Conservation (phyloP, 2,797 vertebrate species). For the Paguma larvata region DNA sequence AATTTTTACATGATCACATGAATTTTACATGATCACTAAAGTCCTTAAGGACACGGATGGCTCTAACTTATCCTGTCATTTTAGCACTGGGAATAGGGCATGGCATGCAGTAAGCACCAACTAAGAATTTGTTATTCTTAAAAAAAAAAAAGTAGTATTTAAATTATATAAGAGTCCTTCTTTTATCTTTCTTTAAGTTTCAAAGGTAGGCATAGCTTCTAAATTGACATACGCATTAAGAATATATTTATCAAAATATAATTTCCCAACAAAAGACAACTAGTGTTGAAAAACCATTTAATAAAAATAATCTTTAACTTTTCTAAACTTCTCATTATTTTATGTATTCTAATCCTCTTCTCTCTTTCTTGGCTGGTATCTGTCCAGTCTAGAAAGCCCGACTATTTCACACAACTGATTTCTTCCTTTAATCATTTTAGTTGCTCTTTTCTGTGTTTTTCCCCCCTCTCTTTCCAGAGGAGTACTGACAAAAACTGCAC, state of each 20-base stretch:
- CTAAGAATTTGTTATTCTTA: neutral
- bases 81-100: neutral
- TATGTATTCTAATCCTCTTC: neutral
- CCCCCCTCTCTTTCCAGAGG: neutral
- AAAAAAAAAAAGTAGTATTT: neutral
- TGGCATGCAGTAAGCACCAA: neutral
- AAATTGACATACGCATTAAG: neutral
- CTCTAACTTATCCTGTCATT: neutral
- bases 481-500: neutral
- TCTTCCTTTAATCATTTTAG: slow-evolving; percentile 1
- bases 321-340: neutral
- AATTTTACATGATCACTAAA: too few relatives aligned
- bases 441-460: neutral
- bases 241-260: slow-evolving; percentile 37
- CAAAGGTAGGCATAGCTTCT: neutral
- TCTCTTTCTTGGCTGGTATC: neutral
- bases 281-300: neutral
- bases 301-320: neutral
- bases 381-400: neutral
- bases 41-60: neutral
- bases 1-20: neutral
- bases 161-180: neutral
- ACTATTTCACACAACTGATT: neutral
- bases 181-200: neutral
- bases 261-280: slow-evolving; percentile 20